A percentile compares a stretch with the other conserved stretches of the same genome.
Evolutionary conservation across 2,797 vertebrate species (phyloP).

Genomic region (Setipinna tenuifilis): DNA sequence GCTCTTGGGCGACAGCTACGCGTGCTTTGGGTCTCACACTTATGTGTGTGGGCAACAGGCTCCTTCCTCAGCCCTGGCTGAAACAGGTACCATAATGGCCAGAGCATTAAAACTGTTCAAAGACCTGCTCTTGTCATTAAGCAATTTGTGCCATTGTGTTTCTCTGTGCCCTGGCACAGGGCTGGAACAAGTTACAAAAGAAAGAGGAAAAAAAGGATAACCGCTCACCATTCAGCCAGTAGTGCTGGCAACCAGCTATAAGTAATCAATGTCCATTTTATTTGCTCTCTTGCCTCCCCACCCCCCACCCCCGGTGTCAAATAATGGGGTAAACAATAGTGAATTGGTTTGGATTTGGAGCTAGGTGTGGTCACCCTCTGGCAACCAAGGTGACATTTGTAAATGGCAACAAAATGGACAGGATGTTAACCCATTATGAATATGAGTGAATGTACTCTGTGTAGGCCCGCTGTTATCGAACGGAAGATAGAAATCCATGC

Average conservation of each 20-base stretch:
- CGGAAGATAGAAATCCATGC: not conserved
- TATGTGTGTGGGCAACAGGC: not conserved
- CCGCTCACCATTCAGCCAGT: not conserved
- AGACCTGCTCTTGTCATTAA: not conserved
- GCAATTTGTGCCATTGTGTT: conserved; percentile 2
- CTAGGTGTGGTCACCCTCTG: not conserved
- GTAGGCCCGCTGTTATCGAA: not conserved
- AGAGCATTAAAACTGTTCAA: not conserved
- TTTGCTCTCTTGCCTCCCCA: conserved; percentile 41
- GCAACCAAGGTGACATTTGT: not conserved
- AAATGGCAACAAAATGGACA: conserved; percentile 17
- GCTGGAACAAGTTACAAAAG: not conserved
- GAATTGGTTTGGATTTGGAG: conserved; percentile 37
- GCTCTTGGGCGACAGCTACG: not conserved
- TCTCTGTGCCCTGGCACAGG: not conserved
- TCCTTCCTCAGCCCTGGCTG: not conserved
- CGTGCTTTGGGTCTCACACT: not conserved
- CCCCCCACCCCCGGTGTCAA: conserved; percentile 30
- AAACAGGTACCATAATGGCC: conserved; percentile 9
- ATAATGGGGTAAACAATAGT: conserved; percentile 45
- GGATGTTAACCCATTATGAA: conserved; percentile 10
- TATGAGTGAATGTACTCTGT: not conserved
- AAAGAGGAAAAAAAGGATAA: not conserved
- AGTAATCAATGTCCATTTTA: conserved; percentile 49
- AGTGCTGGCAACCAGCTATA: not conserved